Base-by-base conservation (phyloP, 2,113 vertebrate genomes). In the Gavialis gangeticus region DNA sequence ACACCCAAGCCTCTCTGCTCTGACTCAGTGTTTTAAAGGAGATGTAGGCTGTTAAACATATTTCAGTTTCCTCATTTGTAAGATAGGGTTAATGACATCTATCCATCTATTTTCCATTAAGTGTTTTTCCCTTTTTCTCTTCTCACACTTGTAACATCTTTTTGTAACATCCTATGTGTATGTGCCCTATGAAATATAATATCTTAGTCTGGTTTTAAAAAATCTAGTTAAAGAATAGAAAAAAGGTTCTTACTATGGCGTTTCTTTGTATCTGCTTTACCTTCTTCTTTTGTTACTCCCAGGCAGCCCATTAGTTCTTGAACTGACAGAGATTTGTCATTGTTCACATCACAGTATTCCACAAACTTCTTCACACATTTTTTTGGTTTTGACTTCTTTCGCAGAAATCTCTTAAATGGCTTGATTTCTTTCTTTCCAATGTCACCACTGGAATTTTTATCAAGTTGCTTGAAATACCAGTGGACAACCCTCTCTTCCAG, bases 401-500 rank as follows among this genome's bases (percentile, higher is more conserved):
- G 98, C 30, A 99, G 98, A 89, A 99, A 98, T 59, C 99, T 98
- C 97, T 99, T 99, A 97, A 99, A 99, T 10, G 99, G 99, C 73
- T 99, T 99, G 94, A 99, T 99, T 97, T 99, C 99, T 94, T 99
- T 99, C 95, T 99, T 99, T 83, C 99, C 99, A 2, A 99, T 99
- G 96, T 99, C 99, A 2, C 99, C 99, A 2, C 98, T 99, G 88
- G 98, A 97, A 90, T 99, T 99, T 96, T 99, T 99, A 94, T 99
- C 99, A 9, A 99, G 98, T 75, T 99, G 98, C 64, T 98, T 98
- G 97, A 99, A 99, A 93, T 99, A 99, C 99, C 99, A 99, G 30
- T 99, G 99, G 25, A 99, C 99, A 8, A 99, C 99, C 83, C 99
- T 97, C 96, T 99, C 99, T 92, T 99, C 99, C 94, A 99, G 97